Evolutionary conservation across 2,888 invertebrate species (phyloP), one percentile per base, ranked within the genome.

Genomic region (Metalampra italica): DNA sequence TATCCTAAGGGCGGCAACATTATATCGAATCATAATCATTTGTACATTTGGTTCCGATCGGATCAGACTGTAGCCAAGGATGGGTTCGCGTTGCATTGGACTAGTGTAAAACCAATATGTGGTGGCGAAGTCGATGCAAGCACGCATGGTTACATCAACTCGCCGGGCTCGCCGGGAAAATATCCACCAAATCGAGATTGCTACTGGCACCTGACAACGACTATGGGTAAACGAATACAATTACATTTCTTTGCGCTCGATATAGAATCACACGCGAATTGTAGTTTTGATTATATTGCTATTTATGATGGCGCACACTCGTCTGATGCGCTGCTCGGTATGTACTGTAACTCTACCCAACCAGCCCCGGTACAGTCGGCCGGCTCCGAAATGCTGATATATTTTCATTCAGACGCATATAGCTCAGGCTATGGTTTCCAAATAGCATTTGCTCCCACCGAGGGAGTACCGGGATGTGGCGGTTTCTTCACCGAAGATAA

Each of bases 161-260:
- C 97, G 1, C 98, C 98, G 0, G 97, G 97, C 0, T 96, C 95
- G 45, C 98, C 98, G 0, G 96, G 95, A 9, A 91, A 91, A 54
- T 98, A 98, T 82, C 97, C 98, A 0, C 91, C 92, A 11, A 94
- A 96, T 75, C 90, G 94, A 29, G 95, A 97, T 68, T 98, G 98
- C 71, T 91, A 89, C 49, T 98, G 98, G 97, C 87, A 83, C 41
- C 83, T 98, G 43, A 68, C 62, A 7, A 94, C 94, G 0, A 85
- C 89, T 3, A 83, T 90, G 0, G 93, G 93, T 9, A 97, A 96
- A 78, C 91, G 95, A 63, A 93, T 98, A 44, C 93, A 94, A 68
- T 90, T 98, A 51, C 93, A 94, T 53, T 97, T 98, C 79, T 97
- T 94, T 57, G 91, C 91, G 22, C 74, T 98, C 47, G 91, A 93